Conservation (phyloP, 2,797 vertebrate genomes). For the Intellagama lesueurii region DNA sequence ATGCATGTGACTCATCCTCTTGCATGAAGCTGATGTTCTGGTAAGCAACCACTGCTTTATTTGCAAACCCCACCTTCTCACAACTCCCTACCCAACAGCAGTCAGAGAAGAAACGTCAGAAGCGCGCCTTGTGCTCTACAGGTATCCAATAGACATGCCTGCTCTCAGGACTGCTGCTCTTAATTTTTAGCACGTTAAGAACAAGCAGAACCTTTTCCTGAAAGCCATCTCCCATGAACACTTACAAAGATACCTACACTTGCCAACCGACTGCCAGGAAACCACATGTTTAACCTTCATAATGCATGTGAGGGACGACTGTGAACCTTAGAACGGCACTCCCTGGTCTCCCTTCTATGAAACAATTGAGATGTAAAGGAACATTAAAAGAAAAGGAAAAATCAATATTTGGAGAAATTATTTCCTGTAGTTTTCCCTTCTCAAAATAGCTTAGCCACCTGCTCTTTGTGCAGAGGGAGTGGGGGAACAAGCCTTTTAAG, state of each 20-base stretch:
- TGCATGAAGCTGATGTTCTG: not conserved
- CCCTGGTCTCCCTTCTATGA: not conserved
- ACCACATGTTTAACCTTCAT: slow-evolving; percentile 7
- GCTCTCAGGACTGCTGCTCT: not conserved
- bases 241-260: not conserved
- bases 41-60: not conserved
- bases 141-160: not conserved
- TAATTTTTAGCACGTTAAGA: not conserved
- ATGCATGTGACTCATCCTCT: slow-evolving; percentile 11
- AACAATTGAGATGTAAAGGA: slow-evolving; percentile 3
- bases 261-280: not conserved
- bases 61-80: not conserved
- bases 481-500: not conserved
- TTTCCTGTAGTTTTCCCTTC: not conserved
- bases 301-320: not conserved
- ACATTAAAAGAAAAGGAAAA: not conserved
- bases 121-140: not conserved
- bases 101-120: not conserved
- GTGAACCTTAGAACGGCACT: not conserved
- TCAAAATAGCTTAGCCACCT: not conserved
- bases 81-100: not conserved
- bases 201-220: slow-evolving; percentile 1
- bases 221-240: slow-evolving; percentile 7
- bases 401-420: not conserved
- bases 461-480: not conserved